Evolutionary conservation across 2,113 vertebrate species (phyloP).

Genomic region (Bettongia penicillata): DNA sequence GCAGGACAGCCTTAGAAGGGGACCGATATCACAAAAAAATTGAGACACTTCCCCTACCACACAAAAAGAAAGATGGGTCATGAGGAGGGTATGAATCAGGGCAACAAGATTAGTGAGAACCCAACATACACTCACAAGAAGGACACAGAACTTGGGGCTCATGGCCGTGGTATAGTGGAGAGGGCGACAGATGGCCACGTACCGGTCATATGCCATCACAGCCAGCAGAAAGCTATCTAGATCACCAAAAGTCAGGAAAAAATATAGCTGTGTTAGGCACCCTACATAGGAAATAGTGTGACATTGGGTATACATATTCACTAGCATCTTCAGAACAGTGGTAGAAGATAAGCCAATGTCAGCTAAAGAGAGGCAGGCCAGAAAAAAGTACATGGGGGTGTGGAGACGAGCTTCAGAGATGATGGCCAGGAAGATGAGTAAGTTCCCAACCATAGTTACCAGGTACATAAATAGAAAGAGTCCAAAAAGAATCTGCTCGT

Average conservation of each 20-base stretch:
- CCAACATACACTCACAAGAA: constrained; percentile 11
- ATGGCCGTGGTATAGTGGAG: constrained; percentile 32
- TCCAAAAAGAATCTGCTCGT: constrained; percentile 4
- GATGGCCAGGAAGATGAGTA: constrained; percentile 40
- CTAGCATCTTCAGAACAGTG: constrained; percentile 42
- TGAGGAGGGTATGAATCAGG: constrained; percentile 13
- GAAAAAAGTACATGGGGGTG: constrained; percentile 54
- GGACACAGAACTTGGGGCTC: background rate
- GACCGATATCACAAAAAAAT: constrained; percentile 60
- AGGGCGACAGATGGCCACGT: constrained; percentile 54
- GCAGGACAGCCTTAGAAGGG: constrained; percentile 61
- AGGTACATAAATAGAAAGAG: constrained; percentile 36
- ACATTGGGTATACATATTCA: constrained; percentile 15
- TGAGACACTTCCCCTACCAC: constrained; percentile 12
- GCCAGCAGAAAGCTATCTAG: constrained; percentile 57
- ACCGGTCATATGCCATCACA: constrained; percentile 57
- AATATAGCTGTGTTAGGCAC: constrained; percentile 50
- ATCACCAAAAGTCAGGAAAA: constrained; percentile 43
- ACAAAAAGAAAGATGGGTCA: constrained; percentile 33
- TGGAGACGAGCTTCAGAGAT: constrained; percentile 41
- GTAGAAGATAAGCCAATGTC: constrained; percentile 16
- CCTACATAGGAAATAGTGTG: constrained; percentile 36
- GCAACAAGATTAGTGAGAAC: constrained; percentile 18
- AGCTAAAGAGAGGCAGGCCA: constrained; percentile 46
- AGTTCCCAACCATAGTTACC: constrained; percentile 12